These are phyloP conservation scores for Pseudococcus viburni DNA, from an alignment of 2,888 invertebrate species.

Conservation along the genomic window DNA sequence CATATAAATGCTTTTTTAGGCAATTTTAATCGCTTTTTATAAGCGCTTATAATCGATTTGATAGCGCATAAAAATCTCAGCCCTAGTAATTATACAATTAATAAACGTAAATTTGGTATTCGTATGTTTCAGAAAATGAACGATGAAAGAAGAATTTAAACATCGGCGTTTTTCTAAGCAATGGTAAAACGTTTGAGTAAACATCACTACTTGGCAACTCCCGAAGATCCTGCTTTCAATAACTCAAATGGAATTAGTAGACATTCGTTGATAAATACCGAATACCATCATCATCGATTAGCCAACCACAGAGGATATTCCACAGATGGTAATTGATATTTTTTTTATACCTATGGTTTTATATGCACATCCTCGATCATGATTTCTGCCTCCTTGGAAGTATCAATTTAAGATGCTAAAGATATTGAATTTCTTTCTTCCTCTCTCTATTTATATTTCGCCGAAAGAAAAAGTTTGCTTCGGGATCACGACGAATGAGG, in stretches of 20 bases:
- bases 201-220: constrained; percentile 68
- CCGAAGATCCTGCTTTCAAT: constrained; percentile 60
- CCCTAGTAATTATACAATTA: constrained; percentile 27
- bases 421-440: neutral
- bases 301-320: constrained; percentile 69
- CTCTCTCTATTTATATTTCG: neutral
- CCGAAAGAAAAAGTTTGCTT: neutral
- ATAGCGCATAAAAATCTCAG: no score
- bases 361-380: neutral
- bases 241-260: constrained; percentile 62
- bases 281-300: constrained; percentile 63
- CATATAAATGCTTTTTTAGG: no score
- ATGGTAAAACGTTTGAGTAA: constrained; percentile 68
- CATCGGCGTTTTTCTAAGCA: neutral
- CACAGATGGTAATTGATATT: constrained; percentile 69
- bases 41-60: no score
- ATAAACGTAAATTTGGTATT: neutral
- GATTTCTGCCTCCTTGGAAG: neutral
- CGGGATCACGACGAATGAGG: neutral
- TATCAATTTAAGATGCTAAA: neutral
- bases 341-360: neutral
- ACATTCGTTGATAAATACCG: constrained; percentile 59
- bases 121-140: constrained; percentile 52
- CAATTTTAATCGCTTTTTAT: no score
- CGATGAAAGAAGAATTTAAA: constrained; percentile 31